Evolutionary conservation across 35 echinoderm and acorn worm genomes (phyloP), one percentile per base, ranked within the genome.

Genomic region (Amphiura filiformis): DNA sequence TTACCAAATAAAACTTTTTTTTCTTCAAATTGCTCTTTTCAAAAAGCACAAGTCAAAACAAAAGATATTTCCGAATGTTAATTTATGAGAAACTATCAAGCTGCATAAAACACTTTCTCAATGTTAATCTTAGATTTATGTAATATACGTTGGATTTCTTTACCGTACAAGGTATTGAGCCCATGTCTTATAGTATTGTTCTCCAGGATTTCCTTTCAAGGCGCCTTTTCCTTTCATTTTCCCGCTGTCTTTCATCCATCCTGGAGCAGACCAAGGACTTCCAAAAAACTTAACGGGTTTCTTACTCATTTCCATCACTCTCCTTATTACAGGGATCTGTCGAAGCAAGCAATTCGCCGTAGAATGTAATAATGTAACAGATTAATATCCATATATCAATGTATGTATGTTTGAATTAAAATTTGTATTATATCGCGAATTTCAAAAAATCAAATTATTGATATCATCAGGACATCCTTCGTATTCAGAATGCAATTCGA

Each of bases 211-310:
- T 26, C 96, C 96, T 78, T 85, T 92, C 39, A 98, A 81, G 18
- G 49, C 61, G 2, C 83, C 96, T 47, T 80, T 81, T 33, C 87
- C 93, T 13, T 34, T 88, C 83, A 89, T 89, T 65, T 84, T 92
- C n/a, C 83, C 49, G 80, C 94, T 98, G 56, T 81, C 84, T 49
- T 98, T 98, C 96, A 98, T 98, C 96, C 96, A 98, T 18, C 41
- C 86, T 3, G 96, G 96, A 34, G 96, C 89, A 42, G 89, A 89
- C 96, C 96, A 98, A 13, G 96, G 92, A 57, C 92, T 94, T 13
- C 89, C 96, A 76, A 90, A 90, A 31, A 98, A 49, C 5, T 91
- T 91, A 26, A 98, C 81, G 11, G 35, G 61, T 17, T 83, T 42
- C 17, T 82, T 84, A 82, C 86, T 92, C 82, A 98, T 89, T 13